A percentile compares a stretch with the other conserved stretches of the same genome.
phyloP scores from a whole-genome alignment of 2,888 invertebrate species.

The Volucella inflata region DNA sequence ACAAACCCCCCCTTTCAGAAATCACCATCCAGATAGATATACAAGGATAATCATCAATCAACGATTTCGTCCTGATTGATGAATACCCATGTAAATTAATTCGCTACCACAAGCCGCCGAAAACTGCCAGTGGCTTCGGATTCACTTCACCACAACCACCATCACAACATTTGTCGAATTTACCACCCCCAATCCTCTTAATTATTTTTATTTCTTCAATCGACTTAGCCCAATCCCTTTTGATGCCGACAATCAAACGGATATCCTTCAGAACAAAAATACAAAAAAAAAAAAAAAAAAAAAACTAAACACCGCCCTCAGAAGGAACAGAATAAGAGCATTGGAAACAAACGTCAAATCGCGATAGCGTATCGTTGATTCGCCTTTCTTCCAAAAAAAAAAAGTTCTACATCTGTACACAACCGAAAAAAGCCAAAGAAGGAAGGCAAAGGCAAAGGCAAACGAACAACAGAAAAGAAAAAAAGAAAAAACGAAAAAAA shows the following conservation, averaged over 20 bases:
- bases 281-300: conserved; percentile 24
- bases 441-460: conserved; percentile 1
- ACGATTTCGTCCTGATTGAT: conserved; percentile 69
- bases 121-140: conserved; percentile 27
- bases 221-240: conserved; percentile 65
- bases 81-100: conserved; percentile 70
- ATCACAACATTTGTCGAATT: conserved; percentile 3
- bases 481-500: conserved; percentile 19
- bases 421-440: conserved; percentile 1
- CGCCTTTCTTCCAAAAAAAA: conserved; percentile 23
- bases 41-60: conserved; percentile 73
- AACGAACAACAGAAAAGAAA: neutral
- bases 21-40: conserved; percentile 3
- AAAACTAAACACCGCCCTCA: conserved; percentile 1
- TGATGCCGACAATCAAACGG: conserved; percentile 61
- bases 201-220: conserved; percentile 74
- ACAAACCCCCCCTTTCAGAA: neutral
- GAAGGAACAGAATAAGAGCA: conserved; percentile 27
- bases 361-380: conserved; percentile 53
- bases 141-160: conserved; percentile 13
- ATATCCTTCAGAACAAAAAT: conserved; percentile 39
- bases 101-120: conserved; percentile 51
- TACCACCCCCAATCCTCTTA: conserved; percentile 64
- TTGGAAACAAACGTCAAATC: conserved; percentile 53
- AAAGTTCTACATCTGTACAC: conserved; percentile 8